Evolutionary conservation across 2,113 vertebrate genomes (phyloP), one percentile per base, ranked within the genome.

Genomic region (Alouatta palliata): DNA sequence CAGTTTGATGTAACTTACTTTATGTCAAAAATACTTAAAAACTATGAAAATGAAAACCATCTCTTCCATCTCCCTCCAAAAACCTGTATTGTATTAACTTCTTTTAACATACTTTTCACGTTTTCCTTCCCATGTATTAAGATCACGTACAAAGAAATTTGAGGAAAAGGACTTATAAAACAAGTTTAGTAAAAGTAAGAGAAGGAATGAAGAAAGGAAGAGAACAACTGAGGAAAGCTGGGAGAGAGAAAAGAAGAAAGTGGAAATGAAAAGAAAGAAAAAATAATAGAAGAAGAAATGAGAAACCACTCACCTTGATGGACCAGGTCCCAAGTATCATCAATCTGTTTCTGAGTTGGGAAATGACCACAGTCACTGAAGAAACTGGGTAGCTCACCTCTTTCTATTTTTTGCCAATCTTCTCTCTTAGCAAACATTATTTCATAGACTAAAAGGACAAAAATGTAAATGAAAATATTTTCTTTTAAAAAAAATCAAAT

Each of bases 351-450:
- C 79, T 87, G 27, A 54, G 91, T 9, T 83, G 96, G 21, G 45
- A 96, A 98, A 56, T 95, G 97, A 32, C 94, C 97, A 91, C 95
- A 98, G 20, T 97, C 92, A 14, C 90, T 97, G 97, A 98, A 97
- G 91, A 83, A 98, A 14, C 93, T 95, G 47, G 87, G 89, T 0
- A 98, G 92, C 35, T 97, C 20, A n/a, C 90, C 95, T 98, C 91
- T 98, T 56, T 93, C 86, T 61, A 98, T 66, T 30, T 96, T 96
- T 95, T 97, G 93, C 91, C 71, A 91, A 14, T 71, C 70, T 73
- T 93, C 91, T 87, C 95, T 96, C 96, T 98, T 97, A 79, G 80
- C 73, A 98, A 98, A 98, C 79, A 95, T 19, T 14, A 66, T 90
- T 98, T 98, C 97, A 94, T 97, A 98, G 88, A 95, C 97, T 97